These are phyloP conservation scores for Myioborus miniatus DNA, from an alignment of 2,797 vertebrate species.

Conservation along the genomic window DNA sequence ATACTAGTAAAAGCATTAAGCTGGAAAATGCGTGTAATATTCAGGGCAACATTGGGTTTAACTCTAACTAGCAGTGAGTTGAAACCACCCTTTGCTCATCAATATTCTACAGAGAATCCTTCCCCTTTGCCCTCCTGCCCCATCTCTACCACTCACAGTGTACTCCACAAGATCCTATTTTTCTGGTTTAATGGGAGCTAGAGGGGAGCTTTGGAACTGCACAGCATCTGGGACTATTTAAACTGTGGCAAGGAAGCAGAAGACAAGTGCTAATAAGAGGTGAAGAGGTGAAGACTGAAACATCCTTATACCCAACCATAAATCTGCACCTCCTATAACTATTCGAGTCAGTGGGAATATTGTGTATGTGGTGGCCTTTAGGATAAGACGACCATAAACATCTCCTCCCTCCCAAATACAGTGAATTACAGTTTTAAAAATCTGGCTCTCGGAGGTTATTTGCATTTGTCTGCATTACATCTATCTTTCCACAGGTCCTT, in stretches of 20 bases:
- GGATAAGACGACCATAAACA: neutral
- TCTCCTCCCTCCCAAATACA: neutral
- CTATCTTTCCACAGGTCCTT: neutral
- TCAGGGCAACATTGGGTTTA: neutral
- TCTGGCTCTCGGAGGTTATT: neutral
- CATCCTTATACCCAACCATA: constrained; percentile 34
- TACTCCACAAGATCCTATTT: neutral
- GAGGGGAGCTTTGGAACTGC: neutral
- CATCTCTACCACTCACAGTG: neutral
- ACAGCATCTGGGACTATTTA: constrained; percentile 57
- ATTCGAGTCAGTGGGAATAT: constrained; percentile 31
- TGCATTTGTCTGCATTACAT: neutral
- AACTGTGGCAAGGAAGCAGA: constrained; percentile 41
- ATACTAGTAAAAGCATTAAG: neutral
- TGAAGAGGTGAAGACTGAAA: constrained; percentile 53
- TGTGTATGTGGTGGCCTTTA: constrained; percentile 4
- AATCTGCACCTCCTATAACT: constrained; percentile 44
- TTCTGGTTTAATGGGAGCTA: constrained; percentile 11
- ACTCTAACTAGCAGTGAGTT: neutral
- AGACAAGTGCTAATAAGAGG: constrained; percentile 65
- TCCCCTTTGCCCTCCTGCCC: neutral
- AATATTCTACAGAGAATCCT: neutral
- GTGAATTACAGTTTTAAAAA: neutral
- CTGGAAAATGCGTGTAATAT: neutral
- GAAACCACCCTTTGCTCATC: neutral